Evolutionary conservation across 1,140 invertebrate genomes (phyloP).

Genomic region (Caerostris darwini): DNA sequence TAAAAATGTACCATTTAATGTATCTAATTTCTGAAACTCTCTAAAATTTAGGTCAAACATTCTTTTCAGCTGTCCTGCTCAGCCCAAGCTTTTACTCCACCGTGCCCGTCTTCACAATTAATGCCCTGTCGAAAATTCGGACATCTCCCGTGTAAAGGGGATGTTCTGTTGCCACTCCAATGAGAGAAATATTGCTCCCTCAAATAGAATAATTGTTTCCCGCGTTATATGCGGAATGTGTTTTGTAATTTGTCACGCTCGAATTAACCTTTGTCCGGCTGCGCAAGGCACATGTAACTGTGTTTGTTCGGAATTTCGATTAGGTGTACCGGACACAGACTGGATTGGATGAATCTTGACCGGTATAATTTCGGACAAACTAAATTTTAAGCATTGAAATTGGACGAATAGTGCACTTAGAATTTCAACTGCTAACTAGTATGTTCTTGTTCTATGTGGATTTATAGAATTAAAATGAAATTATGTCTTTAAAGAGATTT

Average conservation of each 20-base stretch:
- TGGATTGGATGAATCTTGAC: not conserved
- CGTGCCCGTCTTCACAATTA: not conserved
- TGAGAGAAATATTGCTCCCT: slow-evolving; percentile 23
- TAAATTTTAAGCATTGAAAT: not conserved
- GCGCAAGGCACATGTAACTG: not conserved
- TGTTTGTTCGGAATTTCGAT: slow-evolving; percentile 16
- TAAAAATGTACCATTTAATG: no score
- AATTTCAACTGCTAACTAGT: not conserved
- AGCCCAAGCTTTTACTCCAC: not conserved
- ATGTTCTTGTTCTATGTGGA: no score
- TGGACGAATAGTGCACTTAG: not conserved
- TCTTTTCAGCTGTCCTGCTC: no score
- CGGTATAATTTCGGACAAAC: not conserved
- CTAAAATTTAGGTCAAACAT: no score
- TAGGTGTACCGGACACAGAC: not conserved
- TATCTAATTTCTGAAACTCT: no score
- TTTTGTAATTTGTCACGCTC: slow-evolving; percentile 30
- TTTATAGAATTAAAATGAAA: no score
- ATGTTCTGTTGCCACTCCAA: slow-evolving; percentile 16
- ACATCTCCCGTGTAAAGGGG: not conserved
- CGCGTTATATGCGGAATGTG: not conserved
- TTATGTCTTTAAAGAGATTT: no score
- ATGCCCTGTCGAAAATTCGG: not conserved
- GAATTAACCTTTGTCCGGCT: slow-evolving; percentile 31
- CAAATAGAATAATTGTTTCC: slow-evolving; percentile 24